Conservation (phyloP, 1,140 invertebrate genomes). For the Xylocopa sonorina region DNA sequence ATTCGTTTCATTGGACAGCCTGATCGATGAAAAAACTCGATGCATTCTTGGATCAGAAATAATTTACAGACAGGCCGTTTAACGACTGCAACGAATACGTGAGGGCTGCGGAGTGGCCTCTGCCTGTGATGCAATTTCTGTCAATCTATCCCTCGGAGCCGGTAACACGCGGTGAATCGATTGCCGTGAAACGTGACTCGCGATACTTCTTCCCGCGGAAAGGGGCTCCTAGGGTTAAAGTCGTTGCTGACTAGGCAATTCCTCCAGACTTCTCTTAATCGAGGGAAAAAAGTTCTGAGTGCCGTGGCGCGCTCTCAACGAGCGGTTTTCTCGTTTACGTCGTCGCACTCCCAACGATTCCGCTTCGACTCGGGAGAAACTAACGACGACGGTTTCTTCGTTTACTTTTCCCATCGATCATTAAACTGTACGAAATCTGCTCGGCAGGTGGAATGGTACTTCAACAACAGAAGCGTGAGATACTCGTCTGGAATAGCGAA, state of each 20-base stretch:
- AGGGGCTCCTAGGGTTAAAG: slow-evolving; percentile 13
- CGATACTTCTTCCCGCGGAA: slow-evolving; percentile 13
- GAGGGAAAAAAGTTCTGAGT: not conserved
- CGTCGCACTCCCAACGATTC: not conserved
- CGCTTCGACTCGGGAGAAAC: too few relatives aligned
- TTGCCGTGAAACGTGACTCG: slow-evolving; percentile 57
- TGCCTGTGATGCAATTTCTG: slow-evolving; percentile 53
- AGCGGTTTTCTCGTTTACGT: not conserved
- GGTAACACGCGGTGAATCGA: slow-evolving; percentile 59
- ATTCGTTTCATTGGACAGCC: not conserved
- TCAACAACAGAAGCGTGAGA: slow-evolving; percentile 80
- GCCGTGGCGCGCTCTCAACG: not conserved
- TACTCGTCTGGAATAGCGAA: slow-evolving; percentile 84
- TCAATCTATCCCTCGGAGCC: slow-evolving; percentile 44
- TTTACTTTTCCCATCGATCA: too few relatives aligned
- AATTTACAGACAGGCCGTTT: not conserved
- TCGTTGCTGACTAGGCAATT: slow-evolving; percentile 8
- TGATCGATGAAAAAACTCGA: not conserved
- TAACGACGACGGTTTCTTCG: not conserved
- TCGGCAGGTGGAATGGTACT: slow-evolving; percentile 81
- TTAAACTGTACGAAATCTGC: not conserved
- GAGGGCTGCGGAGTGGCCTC: not conserved
- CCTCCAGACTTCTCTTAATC: not conserved
- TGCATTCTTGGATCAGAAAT: not conserved
- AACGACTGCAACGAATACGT: slow-evolving; percentile 29